phyloP scores from a whole-genome alignment of 2,888 invertebrate genomes.

The Trachelus tabidus region DNA sequence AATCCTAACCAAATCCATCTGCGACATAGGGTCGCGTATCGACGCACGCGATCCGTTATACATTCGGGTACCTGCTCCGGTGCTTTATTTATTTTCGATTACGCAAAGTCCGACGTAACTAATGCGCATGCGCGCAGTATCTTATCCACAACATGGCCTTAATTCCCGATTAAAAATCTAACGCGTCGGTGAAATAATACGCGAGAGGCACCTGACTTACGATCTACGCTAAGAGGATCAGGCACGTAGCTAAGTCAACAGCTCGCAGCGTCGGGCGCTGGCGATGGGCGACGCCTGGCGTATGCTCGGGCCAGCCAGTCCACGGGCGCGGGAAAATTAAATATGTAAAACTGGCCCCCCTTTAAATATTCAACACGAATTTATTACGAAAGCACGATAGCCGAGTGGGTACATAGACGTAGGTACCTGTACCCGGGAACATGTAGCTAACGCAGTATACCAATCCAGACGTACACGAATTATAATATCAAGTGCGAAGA shows the following conservation, averaged over 20 bases:
- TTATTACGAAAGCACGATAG: slow-evolving; percentile 38
- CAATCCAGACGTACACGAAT: neutral
- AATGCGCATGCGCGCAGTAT: neutral
- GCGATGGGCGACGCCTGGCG: too few species aligned
- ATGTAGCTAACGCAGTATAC: neutral
- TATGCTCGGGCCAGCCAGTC: neutral
- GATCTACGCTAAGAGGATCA: slow-evolving; percentile 16
- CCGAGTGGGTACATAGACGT: neutral
- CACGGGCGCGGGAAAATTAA: slow-evolving; percentile 31
- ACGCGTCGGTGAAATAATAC: slow-evolving; percentile 2
- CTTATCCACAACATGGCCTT: neutral
- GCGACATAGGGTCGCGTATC: neutral
- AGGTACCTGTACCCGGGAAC: neutral
- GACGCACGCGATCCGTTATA: neutral
- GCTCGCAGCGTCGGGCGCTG: slow-evolving; percentile 13
- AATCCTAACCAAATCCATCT: neutral
- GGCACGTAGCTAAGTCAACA: slow-evolving; percentile 32
- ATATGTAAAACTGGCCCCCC: slow-evolving; percentile 35
- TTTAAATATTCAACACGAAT: slow-evolving; percentile 38
- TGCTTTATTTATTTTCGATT: neutral
- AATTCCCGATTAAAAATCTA: neutral
- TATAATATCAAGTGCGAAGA: neutral
- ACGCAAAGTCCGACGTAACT: neutral
- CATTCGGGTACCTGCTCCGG: neutral
- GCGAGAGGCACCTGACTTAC: slow-evolving; percentile 5